These are phyloP conservation scores for Micromussa lordhowensis DNA, from an alignment of 92 coral and sea anemone species.

Conservation along the genomic window DNA sequence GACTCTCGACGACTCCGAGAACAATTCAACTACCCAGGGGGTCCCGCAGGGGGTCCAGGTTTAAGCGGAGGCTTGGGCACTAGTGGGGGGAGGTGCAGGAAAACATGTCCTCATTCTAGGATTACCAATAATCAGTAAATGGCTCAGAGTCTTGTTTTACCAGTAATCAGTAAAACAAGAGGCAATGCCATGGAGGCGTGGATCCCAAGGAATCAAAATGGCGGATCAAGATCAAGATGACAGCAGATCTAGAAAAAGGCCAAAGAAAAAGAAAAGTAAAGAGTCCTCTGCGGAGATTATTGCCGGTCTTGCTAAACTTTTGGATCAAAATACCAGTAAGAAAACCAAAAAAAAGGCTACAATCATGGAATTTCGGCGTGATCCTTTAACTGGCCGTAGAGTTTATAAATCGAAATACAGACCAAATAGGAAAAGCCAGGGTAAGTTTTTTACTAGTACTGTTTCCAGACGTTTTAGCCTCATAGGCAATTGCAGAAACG, in stretches of 20 bases:
- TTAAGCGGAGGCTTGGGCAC: too few species aligned
- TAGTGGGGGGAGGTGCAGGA: too few species aligned
- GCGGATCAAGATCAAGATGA: not conserved
- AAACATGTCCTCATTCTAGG: too few species aligned
- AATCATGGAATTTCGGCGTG: not conserved
- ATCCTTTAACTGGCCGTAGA: not conserved
- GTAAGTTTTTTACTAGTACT: not conserved
- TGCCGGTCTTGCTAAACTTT: not conserved
- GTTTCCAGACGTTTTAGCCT: constrained; percentile 2
- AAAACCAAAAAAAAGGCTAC: not conserved
- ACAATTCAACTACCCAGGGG: too few species aligned
- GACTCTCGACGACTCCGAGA: too few species aligned
- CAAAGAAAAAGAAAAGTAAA: not conserved
- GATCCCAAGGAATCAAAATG: not conserved
- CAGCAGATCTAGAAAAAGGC: not conserved
- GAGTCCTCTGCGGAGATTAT: not conserved
- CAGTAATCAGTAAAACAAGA: not conserved
- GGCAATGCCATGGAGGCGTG: too few species aligned
- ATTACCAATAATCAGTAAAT: too few species aligned
- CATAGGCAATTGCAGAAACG: too few species aligned
- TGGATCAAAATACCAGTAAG: not conserved
- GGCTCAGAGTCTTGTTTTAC: not conserved
- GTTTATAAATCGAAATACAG: too few species aligned
- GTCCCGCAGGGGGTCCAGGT: too few species aligned
- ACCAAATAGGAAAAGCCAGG: too few species aligned